Percentiles rank a stretch among this genome's conserved stretches.
These are phyloP conservation scores for Cydia pomonella DNA, from an alignment of 1,140 invertebrate species.

Conservation along the genomic window DNA sequence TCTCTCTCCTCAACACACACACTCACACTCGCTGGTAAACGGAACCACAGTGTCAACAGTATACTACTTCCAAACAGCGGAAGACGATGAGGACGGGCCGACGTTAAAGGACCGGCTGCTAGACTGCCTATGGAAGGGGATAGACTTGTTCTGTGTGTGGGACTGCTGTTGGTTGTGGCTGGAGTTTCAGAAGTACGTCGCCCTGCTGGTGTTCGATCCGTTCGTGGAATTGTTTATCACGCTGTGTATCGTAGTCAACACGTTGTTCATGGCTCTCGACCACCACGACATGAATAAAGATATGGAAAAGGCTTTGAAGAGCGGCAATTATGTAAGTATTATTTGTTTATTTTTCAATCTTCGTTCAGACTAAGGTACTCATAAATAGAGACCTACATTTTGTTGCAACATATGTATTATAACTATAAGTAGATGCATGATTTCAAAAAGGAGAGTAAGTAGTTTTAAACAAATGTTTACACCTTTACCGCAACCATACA, in stretches of 20 bases:
- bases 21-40: constrained; percentile 73
- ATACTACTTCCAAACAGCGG: constrained; percentile 95
- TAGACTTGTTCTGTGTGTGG: constrained; percentile 98
- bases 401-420: no score
- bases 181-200: constrained; percentile 94
- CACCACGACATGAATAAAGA: constrained; percentile 96
- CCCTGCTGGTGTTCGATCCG: constrained; percentile 96
- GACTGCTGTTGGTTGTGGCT: constrained; percentile 97
- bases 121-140: constrained; percentile 87
- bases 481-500: no score
- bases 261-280: constrained; percentile 98
- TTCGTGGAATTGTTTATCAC: constrained; percentile 99
- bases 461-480: no score
- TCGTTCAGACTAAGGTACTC: neutral
- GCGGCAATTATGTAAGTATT: constrained; percentile 95
- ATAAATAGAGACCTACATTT: no score
- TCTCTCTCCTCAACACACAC: constrained; percentile 67
- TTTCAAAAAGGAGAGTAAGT: no score
- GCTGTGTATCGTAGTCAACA: constrained; percentile 98
- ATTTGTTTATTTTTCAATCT: neutral
- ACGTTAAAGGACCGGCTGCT: constrained; percentile 93
- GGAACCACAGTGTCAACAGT: constrained; percentile 88
- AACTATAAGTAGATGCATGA: no score
- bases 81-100: constrained; percentile 93
- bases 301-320: constrained; percentile 92